Evolutionary conservation across 2,888 invertebrate genomes (phyloP).

Genomic region (Xestia c-nigrum): DNA sequence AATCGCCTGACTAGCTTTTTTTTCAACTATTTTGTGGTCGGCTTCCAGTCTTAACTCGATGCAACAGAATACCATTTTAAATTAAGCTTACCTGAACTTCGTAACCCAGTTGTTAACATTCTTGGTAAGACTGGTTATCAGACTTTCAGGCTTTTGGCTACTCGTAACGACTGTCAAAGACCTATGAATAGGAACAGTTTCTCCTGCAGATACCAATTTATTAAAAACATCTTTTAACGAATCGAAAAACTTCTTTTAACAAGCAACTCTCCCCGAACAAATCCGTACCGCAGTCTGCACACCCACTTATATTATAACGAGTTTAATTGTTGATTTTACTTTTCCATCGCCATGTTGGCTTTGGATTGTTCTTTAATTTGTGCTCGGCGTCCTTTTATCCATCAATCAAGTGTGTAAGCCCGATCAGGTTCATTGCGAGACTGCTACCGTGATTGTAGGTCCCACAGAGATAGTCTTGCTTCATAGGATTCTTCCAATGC

Average conservation of each 20-base stretch:
- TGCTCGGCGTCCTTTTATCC: constrained; percentile 83
- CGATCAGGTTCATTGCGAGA: constrained; percentile 66
- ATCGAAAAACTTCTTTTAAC: background rate
- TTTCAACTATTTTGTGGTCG: background rate
- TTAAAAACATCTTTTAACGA: background rate
- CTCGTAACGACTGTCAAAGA: background rate
- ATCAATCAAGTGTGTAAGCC: constrained; percentile 85
- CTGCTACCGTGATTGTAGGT: constrained; percentile 62
- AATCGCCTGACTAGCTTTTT: background rate
- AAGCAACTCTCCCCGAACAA: constrained; percentile 27
- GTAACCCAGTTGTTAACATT: background rate
- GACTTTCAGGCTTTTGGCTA: background rate
- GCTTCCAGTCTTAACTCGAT: background rate
- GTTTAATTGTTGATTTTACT: constrained; percentile 79
- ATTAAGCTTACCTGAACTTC: background rate
- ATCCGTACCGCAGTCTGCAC: constrained; percentile 46
- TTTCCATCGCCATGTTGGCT: constrained; percentile 69
- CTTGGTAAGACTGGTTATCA: background rate
- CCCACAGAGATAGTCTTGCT: constrained; percentile 54
- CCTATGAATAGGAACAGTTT: background rate
- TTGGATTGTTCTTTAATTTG: constrained; percentile 82
- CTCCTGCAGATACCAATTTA: background rate
- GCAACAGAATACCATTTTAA: background rate
- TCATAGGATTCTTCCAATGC: constrained; percentile 60
- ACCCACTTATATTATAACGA: constrained; percentile 68